phyloP scores from a whole-genome alignment of 1,140 invertebrate genomes.

The Eciton burchellii region DNA sequence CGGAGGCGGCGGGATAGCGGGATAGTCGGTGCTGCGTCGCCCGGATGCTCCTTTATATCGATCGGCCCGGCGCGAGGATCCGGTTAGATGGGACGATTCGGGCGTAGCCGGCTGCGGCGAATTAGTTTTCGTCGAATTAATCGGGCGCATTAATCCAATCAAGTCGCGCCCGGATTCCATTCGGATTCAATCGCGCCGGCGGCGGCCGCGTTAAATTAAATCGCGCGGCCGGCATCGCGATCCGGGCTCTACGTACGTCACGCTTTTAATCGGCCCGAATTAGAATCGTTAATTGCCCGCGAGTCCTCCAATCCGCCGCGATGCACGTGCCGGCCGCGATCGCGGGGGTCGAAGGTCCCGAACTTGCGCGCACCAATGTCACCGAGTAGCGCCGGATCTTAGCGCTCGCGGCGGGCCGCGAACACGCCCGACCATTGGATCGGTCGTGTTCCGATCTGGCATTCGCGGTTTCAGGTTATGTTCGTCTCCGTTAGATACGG shows the following conservation, averaged over 20 bases:
- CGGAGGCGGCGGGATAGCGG: too few species aligned
- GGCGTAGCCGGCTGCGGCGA: slow-evolving; percentile 71
- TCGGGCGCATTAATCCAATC: slow-evolving; percentile 81
- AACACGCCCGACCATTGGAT: neutral
- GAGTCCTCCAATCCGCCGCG: slow-evolving; percentile 50
- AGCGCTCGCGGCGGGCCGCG: slow-evolving; percentile 9
- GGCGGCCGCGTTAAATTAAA: slow-evolving; percentile 78
- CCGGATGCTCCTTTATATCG: slow-evolving; percentile 17
- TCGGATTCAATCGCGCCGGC: slow-evolving; percentile 78
- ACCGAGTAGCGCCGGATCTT: slow-evolving; percentile 40
- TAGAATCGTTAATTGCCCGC: slow-evolving; percentile 71
- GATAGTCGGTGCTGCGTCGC: neutral
- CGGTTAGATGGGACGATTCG: slow-evolving; percentile 75
- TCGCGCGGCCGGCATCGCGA: slow-evolving; percentile 72
- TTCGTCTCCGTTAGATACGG: slow-evolving; percentile 31
- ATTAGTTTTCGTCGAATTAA: slow-evolving; percentile 83
- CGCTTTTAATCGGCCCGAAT: slow-evolving; percentile 74
- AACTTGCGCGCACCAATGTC: slow-evolving; percentile 44
- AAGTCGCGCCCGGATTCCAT: slow-evolving; percentile 77
- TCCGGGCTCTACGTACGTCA: slow-evolving; percentile 47
- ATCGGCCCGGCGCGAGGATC: slow-evolving; percentile 61
- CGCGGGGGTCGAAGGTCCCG: slow-evolving; percentile 23
- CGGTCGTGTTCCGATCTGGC: slow-evolving; percentile 36
- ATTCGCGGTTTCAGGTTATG: slow-evolving; percentile 37
- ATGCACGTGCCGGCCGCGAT: slow-evolving; percentile 25